These are phyloP conservation scores for Pinctada fucata DNA, from an alignment of 2,888 invertebrate genomes.

Conservation along the genomic window DNA sequence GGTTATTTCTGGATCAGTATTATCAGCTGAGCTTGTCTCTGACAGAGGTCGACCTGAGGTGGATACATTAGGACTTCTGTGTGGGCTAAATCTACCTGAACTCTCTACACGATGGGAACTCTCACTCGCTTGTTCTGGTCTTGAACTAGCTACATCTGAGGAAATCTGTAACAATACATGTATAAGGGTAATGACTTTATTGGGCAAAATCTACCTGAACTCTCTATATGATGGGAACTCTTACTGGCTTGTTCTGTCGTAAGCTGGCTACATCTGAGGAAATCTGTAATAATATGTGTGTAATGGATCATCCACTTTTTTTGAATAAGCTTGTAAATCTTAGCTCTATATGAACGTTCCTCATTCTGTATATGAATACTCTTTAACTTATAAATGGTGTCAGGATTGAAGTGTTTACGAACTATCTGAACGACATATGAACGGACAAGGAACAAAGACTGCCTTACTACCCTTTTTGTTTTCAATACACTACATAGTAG, in stretches of 20 bases:
- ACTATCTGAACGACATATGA: too few relatives aligned
- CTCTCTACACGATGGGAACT: slow-evolving; percentile 35
- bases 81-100: slow-evolving; percentile 39
- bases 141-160: slow-evolving; percentile 11
- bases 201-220: slow-evolving; percentile 39
- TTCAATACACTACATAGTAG: too few relatives aligned
- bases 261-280: slow-evolving; percentile 13
- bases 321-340: too few relatives aligned
- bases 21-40: slow-evolving; percentile 44
- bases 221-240: slow-evolving; percentile 32
- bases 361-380: too few relatives aligned
- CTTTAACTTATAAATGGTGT: too few relatives aligned
- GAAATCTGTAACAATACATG: slow-evolving; percentile 21
- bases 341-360: too few relatives aligned
- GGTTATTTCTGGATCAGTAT: slow-evolving; percentile 45
- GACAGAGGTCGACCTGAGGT: slow-evolving; percentile 39
- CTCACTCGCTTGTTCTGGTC: slow-evolving; percentile 9
- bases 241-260: slow-evolving; percentile 8
- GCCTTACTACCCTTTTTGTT: too few relatives aligned
- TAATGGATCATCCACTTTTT: too few relatives aligned
- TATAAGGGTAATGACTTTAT: too few relatives aligned
- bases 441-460: too few relatives aligned
- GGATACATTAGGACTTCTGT: slow-evolving; percentile 41
- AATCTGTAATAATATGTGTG: slow-evolving; percentile 16
- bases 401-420: too few relatives aligned